Evolutionary conservation across 2,888 invertebrate species (phyloP).

Genomic region (Erebia aethiops): DNA sequence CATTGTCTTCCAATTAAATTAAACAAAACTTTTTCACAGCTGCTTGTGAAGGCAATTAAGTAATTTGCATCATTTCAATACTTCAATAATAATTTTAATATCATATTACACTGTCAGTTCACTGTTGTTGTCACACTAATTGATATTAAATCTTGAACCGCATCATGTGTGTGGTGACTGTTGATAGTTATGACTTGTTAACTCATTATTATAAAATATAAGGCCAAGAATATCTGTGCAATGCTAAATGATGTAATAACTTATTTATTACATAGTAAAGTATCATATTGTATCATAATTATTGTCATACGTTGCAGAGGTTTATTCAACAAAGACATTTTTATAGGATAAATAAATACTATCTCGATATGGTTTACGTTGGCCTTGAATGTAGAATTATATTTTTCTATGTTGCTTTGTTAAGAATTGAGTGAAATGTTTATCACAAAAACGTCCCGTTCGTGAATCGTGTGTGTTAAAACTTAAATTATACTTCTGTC

Average conservation of each 20-base stretch:
- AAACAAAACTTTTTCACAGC: neutral
- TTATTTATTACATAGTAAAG: neutral
- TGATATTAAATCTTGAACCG: neutral
- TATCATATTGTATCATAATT: too few species aligned
- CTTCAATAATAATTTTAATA: neutral
- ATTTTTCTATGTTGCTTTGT: neutral
- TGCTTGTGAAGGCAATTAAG: neutral
- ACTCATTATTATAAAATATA: too few species aligned
- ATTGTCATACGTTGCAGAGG: too few species aligned
- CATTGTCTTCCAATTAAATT: constrained; percentile 26
- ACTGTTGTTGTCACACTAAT: neutral
- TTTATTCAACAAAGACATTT: too few species aligned
- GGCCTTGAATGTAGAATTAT: too few species aligned
- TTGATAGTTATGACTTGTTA: too few species aligned
- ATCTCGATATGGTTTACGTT: too few species aligned
- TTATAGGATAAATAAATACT: too few species aligned
- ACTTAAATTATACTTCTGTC: neutral
- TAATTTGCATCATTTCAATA: neutral
- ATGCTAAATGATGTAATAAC: neutral
- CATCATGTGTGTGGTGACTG: neutral
- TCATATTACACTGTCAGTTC: neutral
- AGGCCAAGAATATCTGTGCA: too few species aligned
- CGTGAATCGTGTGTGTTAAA: neutral
- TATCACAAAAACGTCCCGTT: neutral
- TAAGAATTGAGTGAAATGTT: neutral